A percentile compares a stretch with the other conserved stretches of the same genome.
phyloP scores from a whole-genome alignment of 2,797 vertebrate genomes.

The Enteromius afrohamiltoni region DNA sequence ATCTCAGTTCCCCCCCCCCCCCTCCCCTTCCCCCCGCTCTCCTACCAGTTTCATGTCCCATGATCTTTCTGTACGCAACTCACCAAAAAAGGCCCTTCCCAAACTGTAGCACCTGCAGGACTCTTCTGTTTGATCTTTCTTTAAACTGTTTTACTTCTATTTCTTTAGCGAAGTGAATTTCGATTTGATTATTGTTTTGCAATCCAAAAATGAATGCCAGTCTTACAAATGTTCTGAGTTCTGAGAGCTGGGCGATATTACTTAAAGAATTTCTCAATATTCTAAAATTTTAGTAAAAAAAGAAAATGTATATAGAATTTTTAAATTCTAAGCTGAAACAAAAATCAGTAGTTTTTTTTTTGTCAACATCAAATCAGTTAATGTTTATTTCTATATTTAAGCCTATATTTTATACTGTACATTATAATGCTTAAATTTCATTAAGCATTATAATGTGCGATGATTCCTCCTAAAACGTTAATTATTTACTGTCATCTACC shows the following conservation, averaged over 20 bases:
- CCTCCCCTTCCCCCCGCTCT: slow-evolving; percentile 62
- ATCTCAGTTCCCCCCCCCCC: slow-evolving; percentile 47
- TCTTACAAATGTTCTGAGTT: background rate
- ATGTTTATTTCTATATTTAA: background rate
- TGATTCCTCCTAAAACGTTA: background rate
- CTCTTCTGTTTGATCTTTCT: slow-evolving; percentile 68
- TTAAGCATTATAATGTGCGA: background rate
- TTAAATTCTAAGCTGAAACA: too few relatives aligned
- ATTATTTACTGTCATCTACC: background rate
- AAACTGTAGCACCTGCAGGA: slow-evolving; percentile 55
- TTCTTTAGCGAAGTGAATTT: slow-evolving; percentile 36
- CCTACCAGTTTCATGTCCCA: slow-evolving; percentile 84
- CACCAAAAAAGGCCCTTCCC: slow-evolving; percentile 66
- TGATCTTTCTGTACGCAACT: slow-evolving; percentile 76
- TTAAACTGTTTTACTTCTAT: slow-evolving; percentile 64
- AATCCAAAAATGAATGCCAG: background rate
- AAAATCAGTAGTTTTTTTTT: too few relatives aligned
- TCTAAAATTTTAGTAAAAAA: too few relatives aligned
- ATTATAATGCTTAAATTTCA: background rate
- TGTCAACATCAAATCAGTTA: background rate
- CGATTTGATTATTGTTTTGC: background rate
- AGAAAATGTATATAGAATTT: too few relatives aligned
- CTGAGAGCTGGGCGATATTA: slow-evolving; percentile 19
- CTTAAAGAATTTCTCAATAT: background rate
- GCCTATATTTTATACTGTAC: background rate